phyloP scores from a whole-genome alignment of 64 coral and sea anemone species.

The Dendrophyllia cribrosa region DNA sequence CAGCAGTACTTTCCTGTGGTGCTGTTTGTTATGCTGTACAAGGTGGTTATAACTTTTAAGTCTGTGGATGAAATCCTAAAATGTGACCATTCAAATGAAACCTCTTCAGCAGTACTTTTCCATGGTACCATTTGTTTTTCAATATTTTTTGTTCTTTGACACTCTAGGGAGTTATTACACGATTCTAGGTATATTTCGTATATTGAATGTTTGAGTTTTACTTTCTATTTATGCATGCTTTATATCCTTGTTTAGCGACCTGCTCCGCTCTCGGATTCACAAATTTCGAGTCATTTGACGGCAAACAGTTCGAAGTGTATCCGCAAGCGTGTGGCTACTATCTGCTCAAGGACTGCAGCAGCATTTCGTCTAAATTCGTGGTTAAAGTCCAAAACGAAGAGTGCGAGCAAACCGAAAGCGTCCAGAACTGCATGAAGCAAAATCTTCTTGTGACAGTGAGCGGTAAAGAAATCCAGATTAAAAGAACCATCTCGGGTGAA shows the following conservation, averaged over 20 bases:
- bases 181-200: too few species aligned
- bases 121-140: too few species aligned
- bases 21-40: too few species aligned
- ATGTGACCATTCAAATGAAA: too few species aligned
- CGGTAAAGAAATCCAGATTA: background rate
- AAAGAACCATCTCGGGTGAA: background rate
- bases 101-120: too few species aligned
- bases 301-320: slow-evolving; percentile 1
- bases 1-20: too few species aligned
- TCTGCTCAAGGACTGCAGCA: background rate
- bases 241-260: background rate
- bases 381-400: slow-evolving; percentile 4
- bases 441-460: background rate
- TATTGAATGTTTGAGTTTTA: too few species aligned
- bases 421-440: background rate
- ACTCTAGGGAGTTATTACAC: too few species aligned
- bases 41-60: too few species aligned
- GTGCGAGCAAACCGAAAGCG: background rate
- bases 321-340: background rate
- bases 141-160: too few species aligned
- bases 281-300: slow-evolving; percentile 37
- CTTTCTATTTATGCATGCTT: background rate
- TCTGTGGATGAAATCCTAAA: too few species aligned
- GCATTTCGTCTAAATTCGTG: background rate
- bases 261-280: slow-evolving; percentile 9